Percentiles rank a stretch among this genome's conserved stretches.
Conservation (phyloP, 1,140 invertebrate species). For the Sinella curviseta region DNA sequence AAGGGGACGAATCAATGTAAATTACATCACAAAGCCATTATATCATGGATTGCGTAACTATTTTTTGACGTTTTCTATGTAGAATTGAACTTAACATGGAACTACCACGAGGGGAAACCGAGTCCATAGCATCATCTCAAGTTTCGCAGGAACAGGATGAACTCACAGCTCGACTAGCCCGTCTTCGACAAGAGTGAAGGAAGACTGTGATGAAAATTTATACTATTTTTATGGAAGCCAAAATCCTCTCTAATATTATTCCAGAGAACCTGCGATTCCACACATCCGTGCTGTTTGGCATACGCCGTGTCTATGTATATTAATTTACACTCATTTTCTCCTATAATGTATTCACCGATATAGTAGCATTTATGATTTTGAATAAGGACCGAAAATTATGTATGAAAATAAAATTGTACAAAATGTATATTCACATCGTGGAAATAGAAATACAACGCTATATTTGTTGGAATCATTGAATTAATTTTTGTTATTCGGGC, state of each 20-base stretch:
- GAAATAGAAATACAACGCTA: too few species aligned
- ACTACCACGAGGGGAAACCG: slow-evolving; percentile 78
- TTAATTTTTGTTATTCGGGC: too few species aligned
- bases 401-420: not conserved
- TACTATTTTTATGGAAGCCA: not conserved
- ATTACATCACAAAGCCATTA: slow-evolving; percentile 14
- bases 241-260: not conserved
- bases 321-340: not conserved
- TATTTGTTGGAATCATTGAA: too few species aligned
- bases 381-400: not conserved
- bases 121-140: slow-evolving; percentile 67
- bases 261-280: too few species aligned
- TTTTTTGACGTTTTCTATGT: slow-evolving; percentile 54
- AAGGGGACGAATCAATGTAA: too few species aligned
- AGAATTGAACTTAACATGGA: slow-evolving; percentile 97
- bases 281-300: not conserved
- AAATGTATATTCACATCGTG: not conserved
- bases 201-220: not conserved
- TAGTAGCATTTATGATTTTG: not conserved
- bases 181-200: slow-evolving; percentile 64
- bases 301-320: not conserved
- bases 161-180: slow-evolving; percentile 88
- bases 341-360: not conserved
- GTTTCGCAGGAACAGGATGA: slow-evolving; percentile 92
- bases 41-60: too few species aligned